Evolutionary conservation across 2,888 invertebrate genomes (phyloP), one percentile per base, ranked within the genome.

Genomic region (Lasioglossum villosulum): DNA sequence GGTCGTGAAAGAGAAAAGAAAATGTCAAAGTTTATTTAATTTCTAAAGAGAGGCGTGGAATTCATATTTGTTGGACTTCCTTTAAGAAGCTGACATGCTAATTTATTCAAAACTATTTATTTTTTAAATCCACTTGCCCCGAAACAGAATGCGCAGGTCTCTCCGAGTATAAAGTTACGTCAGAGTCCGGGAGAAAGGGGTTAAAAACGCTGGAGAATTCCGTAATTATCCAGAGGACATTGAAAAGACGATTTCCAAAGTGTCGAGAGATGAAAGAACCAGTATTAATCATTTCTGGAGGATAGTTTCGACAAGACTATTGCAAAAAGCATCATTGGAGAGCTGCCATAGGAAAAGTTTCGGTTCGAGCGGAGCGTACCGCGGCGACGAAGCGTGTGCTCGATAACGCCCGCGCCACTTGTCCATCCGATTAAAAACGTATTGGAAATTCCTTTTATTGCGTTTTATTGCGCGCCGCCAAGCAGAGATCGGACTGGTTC

Each of bases 381-480:
- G 52, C 4, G 34, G 27, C 30, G 37, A 75, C 16, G 71, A 70
- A 37, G 56, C 73, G 12, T 14, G 45, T 5, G 30, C n/a, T 56
- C 16, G 6, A n/a, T 37, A 68, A 42, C 48, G 75, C 19, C 12
- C 37, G 59, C 8, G 16, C 19, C 19, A 12, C 59, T 66, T 19
- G 48, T 30, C 48, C 30, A 82, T 30, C 23, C 37, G 66, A 78
- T 84, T 74, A 45, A 83, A 59, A 83, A 48, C 4, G n/a, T 42
- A 75, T 74, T 45, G 27, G 52, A 72, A 72, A 71, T 75, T 82
- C 48, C 34, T 45, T 27, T 23, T 34, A 10, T 68, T 16, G 37
- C 23, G 52, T 27, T 30, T 74, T 27, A 34, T 37, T 73, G 27
- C 71, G 3, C 42, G 30, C 30, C 5, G 27, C 19, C 8, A 19